phyloP scores from a whole-genome alignment of 2,888 invertebrate genomes.

The Eristalis pertinax region DNA sequence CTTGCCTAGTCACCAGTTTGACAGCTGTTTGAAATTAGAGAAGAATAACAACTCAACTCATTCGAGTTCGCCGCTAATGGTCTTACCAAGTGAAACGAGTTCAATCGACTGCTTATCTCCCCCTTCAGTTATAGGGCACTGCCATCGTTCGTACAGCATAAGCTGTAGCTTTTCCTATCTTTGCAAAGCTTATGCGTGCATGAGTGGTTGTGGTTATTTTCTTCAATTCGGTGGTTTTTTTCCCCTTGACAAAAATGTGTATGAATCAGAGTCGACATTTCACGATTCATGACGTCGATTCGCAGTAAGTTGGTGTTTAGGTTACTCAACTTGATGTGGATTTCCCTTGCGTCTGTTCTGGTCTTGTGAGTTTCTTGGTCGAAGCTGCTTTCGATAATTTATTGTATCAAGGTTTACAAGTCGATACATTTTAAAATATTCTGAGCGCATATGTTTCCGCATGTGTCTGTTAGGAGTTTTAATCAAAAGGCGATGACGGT shows the following conservation, averaged over 20 bases:
- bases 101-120: no score
- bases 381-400: background rate
- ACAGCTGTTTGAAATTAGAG: no score
- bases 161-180: background rate
- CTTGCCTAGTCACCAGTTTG: no score
- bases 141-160: background rate
- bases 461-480: background rate
- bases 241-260: background rate
- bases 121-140: background rate
- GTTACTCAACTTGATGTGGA: conserved; percentile 24
- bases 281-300: conserved; percentile 27
- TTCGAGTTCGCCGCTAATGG: no score
- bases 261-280: conserved; percentile 27
- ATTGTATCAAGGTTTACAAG: background rate
- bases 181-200: background rate
- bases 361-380: conserved; percentile 36
- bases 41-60: no score
- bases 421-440: background rate
- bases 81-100: no score
- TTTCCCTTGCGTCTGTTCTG: conserved; percentile 36
- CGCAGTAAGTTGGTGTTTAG: background rate
- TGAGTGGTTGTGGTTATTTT: background rate
- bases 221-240: background rate
- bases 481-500: background rate
- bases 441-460: background rate